Conservation (phyloP, 2,888 invertebrate species). For the Drosophila peninsularis region DNA sequence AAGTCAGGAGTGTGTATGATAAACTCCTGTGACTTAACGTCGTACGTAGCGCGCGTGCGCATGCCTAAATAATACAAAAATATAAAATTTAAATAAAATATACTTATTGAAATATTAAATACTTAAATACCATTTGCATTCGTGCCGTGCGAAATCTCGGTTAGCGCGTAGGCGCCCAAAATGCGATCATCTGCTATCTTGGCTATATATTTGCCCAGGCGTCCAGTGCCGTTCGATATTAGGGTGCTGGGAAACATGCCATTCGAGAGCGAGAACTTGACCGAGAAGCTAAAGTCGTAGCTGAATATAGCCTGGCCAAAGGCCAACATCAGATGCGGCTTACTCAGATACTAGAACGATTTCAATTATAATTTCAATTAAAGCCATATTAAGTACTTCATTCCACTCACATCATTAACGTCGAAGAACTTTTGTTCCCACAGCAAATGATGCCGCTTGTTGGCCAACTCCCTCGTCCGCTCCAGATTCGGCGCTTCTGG, state of each 20-base stretch:
- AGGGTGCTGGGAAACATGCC: slow-evolving; percentile 89
- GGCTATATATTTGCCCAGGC: slow-evolving; percentile 86
- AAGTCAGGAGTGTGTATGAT: slow-evolving; percentile 91
- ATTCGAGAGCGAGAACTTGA: slow-evolving; percentile 89
- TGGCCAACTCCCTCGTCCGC: slow-evolving; percentile 86
- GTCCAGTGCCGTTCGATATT: slow-evolving; percentile 87
- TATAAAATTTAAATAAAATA: not conserved
- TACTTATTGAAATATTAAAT: not conserved
- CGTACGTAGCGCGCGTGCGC: slow-evolving; percentile 93
- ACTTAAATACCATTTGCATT: slow-evolving; percentile 86
- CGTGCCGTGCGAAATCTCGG: slow-evolving; percentile 96
- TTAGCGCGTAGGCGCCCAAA: slow-evolving; percentile 92
- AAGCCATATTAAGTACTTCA: not conserved
- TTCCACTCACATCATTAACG: slow-evolving; percentile 64
- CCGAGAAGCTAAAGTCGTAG: slow-evolving; percentile 87
- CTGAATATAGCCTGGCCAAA: slow-evolving; percentile 86
- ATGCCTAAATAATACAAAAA: slow-evolving; percentile 86
- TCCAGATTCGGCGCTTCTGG: slow-evolving; percentile 86
- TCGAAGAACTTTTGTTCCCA: slow-evolving; percentile 87
- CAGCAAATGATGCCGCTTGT: slow-evolving; percentile 87
- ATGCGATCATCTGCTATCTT: slow-evolving; percentile 84
- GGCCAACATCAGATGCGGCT: slow-evolving; percentile 86
- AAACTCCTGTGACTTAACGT: slow-evolving; percentile 89
- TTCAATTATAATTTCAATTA: not conserved
- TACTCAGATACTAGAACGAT: slow-evolving; percentile 84